These are phyloP conservation scores for Trichonephila inaurata DNA, from an alignment of 1,140 invertebrate genomes.

Conservation along the genomic window DNA sequence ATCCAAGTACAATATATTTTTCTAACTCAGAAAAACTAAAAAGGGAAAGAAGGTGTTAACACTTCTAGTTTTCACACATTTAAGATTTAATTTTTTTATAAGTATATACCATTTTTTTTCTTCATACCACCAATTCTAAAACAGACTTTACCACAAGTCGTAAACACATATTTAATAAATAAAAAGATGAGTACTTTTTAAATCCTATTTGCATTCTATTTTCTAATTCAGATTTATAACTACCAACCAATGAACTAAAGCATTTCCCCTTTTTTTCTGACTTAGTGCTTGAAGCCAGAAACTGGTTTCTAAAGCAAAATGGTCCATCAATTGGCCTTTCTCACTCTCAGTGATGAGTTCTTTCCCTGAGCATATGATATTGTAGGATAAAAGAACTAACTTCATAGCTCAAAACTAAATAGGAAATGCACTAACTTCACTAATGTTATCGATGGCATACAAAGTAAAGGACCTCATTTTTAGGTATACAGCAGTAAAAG, in stretches of 20 bases:
- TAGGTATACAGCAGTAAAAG: not conserved
- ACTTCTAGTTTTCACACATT: not conserved
- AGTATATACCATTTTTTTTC: not conserved
- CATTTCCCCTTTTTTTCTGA: slow-evolving; percentile 2
- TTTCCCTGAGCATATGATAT: not conserved
- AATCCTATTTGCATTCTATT: not conserved
- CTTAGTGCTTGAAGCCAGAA: not conserved
- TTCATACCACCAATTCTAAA: not conserved
- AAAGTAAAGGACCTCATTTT: slow-evolving; percentile 27
- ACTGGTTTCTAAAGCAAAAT: slow-evolving; percentile 40
- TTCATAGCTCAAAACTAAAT: slow-evolving; percentile 15
- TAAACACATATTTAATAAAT: not conserved
- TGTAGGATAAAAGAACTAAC: not conserved
- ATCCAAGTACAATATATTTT: too few species aligned
- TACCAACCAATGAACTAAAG: slow-evolving; percentile 4
- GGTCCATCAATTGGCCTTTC: slow-evolving; percentile 15
- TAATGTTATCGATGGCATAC: not conserved
- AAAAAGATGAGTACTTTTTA: not conserved
- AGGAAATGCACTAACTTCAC: not conserved
- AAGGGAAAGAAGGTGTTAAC: not conserved
- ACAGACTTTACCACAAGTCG: not conserved
- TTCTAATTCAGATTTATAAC: slow-evolving; percentile 25
- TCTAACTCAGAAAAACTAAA: not conserved
- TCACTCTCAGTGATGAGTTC: not conserved
- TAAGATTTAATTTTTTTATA: too few species aligned